phyloP scores from a whole-genome alignment of 92 coral and sea anemone genomes.

The Zoanthus sansibaricus region DNA sequence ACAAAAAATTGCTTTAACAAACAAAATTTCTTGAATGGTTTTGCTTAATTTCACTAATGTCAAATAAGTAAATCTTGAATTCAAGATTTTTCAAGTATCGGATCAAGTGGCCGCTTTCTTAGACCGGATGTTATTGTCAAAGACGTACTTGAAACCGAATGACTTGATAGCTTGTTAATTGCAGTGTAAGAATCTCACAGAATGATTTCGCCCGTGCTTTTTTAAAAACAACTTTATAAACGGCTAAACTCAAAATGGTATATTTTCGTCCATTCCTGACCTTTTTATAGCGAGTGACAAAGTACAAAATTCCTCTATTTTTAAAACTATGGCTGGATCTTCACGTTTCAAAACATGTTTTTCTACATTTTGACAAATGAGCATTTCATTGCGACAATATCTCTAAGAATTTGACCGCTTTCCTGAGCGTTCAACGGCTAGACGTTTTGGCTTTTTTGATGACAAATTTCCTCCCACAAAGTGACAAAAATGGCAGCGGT shows the following conservation, averaged over 20 bases:
- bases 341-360: conserved; percentile 4
- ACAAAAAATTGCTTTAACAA: background rate
- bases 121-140: conserved; percentile 79
- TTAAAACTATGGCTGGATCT: background rate
- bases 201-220: conserved; percentile 64
- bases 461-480: conserved; percentile 47
- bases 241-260: conserved; percentile 38
- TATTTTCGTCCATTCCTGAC: conserved; percentile 23
- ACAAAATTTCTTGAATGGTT: background rate
- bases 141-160: conserved; percentile 63
- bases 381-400: background rate
- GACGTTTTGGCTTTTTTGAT: conserved; percentile 28
- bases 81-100: conserved; percentile 52
- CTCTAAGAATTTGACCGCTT: conserved; percentile 8
- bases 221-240: conserved; percentile 15
- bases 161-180: conserved; percentile 77
- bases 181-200: conserved; percentile 82
- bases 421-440: conserved; percentile 26
- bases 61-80: conserved; percentile 26
- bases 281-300: background rate
- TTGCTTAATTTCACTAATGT: background rate
- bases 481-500: conserved; percentile 49
- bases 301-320: background rate
- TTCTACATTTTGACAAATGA: background rate
- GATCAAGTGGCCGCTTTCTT: conserved; percentile 22